These are phyloP conservation scores for Drosophila flavopinicola DNA, from an alignment of 2,888 invertebrate species.

Conservation along the genomic window DNA sequence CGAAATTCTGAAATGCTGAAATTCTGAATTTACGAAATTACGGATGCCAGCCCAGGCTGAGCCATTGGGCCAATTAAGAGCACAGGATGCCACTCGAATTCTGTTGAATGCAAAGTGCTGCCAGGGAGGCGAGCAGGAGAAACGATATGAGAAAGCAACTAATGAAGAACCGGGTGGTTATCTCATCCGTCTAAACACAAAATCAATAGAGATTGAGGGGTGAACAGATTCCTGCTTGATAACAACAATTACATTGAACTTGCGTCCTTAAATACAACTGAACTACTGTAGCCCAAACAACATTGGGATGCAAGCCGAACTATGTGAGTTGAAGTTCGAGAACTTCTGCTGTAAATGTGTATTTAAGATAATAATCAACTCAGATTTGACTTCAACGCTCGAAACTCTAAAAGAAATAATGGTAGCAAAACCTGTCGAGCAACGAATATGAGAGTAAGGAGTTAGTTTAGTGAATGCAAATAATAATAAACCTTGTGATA, in stretches of 20 bases:
- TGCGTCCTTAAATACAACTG: too few relatives aligned
- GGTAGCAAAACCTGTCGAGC: background rate
- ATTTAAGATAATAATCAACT: background rate
- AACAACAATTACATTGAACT: too few relatives aligned
- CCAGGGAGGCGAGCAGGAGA: too few relatives aligned
- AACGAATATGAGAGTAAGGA: constrained; percentile 2
- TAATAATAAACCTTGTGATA: constrained; percentile 28
- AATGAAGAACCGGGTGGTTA: background rate
- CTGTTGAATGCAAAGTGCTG: constrained; percentile 9
- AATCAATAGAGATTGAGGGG: too few relatives aligned
- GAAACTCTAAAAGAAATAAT: background rate
- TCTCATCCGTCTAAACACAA: too few relatives aligned
- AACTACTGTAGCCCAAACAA: too few relatives aligned
- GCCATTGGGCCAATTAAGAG: constrained; percentile 27
- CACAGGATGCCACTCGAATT: constrained; percentile 18
- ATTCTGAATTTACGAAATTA: constrained; percentile 32
- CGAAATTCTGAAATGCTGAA: constrained; percentile 9
- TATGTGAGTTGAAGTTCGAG: background rate
- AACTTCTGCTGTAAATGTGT: too few relatives aligned
- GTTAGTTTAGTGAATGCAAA: background rate
- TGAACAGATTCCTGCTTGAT: too few relatives aligned
- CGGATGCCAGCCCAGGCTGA: background rate
- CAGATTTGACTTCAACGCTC: background rate
- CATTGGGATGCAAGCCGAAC: too few relatives aligned
- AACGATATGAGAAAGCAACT: background rate